phyloP scores from a whole-genome alignment of 2,888 invertebrate species.

The Cylloceria caligata region DNA sequence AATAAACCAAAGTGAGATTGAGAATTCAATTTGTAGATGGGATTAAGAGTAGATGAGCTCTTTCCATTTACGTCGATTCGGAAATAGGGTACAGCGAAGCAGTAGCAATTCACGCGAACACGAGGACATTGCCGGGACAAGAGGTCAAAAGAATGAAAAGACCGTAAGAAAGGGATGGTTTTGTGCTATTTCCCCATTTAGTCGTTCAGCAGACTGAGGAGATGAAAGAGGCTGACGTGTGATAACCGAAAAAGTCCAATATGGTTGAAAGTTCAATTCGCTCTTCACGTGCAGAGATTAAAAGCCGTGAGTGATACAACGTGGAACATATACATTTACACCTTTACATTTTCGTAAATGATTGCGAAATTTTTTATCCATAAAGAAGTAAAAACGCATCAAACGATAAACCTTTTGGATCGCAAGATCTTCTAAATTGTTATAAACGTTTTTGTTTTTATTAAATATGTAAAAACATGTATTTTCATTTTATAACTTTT shows the following conservation, averaged over 20 bases:
- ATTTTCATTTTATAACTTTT: no score
- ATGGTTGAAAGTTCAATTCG: background rate
- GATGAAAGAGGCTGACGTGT: constrained; percentile 17
- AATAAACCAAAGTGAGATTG: background rate
- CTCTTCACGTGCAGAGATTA: background rate
- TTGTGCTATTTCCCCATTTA: constrained; percentile 5
- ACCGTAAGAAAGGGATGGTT: background rate
- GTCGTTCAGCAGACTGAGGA: background rate
- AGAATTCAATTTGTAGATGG: background rate
- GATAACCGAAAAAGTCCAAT: constrained; percentile 9
- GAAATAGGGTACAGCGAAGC: background rate
- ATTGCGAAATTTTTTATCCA: constrained; percentile 21
- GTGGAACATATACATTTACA: no score
- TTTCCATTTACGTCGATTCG: background rate
- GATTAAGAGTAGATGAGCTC: background rate
- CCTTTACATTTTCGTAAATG: no score
- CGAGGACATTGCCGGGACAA: background rate
- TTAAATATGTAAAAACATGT: no score
- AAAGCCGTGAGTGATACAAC: constrained; percentile 15
- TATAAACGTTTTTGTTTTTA: no score
- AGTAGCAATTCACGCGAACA: background rate
- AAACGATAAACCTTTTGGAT: no score
- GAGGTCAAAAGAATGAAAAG: constrained; percentile 9
- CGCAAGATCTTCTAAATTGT: no score
- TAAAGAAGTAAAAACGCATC: no score